Base-by-base conservation (phyloP, 2,888 invertebrate genomes). In the Acheta domesticus region DNA sequence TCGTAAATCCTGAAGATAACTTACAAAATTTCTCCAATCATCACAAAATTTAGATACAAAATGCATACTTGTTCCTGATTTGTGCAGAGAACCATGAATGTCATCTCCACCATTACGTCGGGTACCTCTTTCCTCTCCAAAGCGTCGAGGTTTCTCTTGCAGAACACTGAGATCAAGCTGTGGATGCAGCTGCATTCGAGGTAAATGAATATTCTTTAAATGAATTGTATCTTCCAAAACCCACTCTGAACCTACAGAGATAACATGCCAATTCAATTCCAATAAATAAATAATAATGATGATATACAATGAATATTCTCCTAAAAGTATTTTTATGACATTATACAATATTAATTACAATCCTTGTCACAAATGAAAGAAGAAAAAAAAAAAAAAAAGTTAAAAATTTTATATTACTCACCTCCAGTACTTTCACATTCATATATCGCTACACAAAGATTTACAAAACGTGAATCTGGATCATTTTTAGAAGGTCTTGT, bases 351-450 rank as follows among this genome's bases (percentile, higher is more conserved):
- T 36, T 36, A 36, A 8, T 36, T 36, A 5, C 5, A 36, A 8
- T 36, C 5, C 36, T 36, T 36, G 36, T 0, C 36, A 36, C 1
- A 5, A 62, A 62, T 12, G 62, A 62, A n/a, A 62, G 62, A 11
- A 12, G 4, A 14, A 19, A 62, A 62, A n/a, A 62, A 12, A 11
- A 12, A 14, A 14, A 19, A 62, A 62, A 62, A 12, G 0, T 19
- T 62, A 62, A 62, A 16, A 62, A 12, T 62, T 62, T 12, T 8
- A 14, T 62, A 36, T 8, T 49, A 82, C 82, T 80, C 93, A 80
- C 96, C 98, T 77, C 97, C 99, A 11, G 98, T 98, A 83, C 98
- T 98, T 88, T 99, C 99, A 86, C 99, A 99, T 87, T 99, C 99
- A 88, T 98, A 99, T 82, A 99, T 98, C 76, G 97, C 96, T 12